Evolutionary conservation across 2,888 invertebrate genomes (phyloP).

Genomic region (Sicus ferrugineus): DNA sequence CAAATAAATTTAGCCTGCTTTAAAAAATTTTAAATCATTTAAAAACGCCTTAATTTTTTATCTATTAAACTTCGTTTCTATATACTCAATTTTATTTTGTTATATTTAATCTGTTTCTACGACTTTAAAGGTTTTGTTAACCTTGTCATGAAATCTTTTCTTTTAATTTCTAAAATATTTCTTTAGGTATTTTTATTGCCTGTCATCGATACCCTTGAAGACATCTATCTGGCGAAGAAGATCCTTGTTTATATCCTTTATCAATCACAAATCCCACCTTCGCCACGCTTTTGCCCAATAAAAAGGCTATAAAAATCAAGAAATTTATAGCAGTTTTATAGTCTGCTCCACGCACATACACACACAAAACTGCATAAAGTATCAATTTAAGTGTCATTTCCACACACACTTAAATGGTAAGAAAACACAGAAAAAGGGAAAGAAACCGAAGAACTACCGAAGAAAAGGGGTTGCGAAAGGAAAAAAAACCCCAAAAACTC

Average conservation of each 20-base stretch:
- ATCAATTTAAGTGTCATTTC: constrained; percentile 37
- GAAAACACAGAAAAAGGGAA: constrained; percentile 11
- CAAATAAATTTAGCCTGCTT: too few species aligned
- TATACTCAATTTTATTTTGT: constrained; percentile 1
- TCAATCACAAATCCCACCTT: constrained; percentile 22
- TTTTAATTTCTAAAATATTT: too few species aligned
- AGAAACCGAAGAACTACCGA: constrained; percentile 5
- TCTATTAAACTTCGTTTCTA: too few species aligned
- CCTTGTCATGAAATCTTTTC: background rate
- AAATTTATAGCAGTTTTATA: constrained; percentile 34
- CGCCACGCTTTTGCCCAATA: constrained; percentile 24
- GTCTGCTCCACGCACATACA: too few species aligned
- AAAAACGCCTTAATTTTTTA: too few species aligned
- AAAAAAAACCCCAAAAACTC: constrained; percentile 31
- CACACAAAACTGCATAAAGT: constrained; percentile 8
- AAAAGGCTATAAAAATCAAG: constrained; percentile 34
- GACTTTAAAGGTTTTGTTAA: background rate
- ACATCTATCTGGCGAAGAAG: background rate
- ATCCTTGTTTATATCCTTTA: constrained; percentile 7
- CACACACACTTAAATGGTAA: constrained; percentile 15
- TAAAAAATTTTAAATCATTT: too few species aligned
- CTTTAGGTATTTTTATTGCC: constrained; percentile 7
- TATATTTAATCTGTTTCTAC: background rate
- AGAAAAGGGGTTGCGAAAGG: constrained; percentile 18
- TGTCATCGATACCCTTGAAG: background rate